Base-by-base conservation (phyloP, 2,113 vertebrate genomes). In the Pitta sordida region DNA sequence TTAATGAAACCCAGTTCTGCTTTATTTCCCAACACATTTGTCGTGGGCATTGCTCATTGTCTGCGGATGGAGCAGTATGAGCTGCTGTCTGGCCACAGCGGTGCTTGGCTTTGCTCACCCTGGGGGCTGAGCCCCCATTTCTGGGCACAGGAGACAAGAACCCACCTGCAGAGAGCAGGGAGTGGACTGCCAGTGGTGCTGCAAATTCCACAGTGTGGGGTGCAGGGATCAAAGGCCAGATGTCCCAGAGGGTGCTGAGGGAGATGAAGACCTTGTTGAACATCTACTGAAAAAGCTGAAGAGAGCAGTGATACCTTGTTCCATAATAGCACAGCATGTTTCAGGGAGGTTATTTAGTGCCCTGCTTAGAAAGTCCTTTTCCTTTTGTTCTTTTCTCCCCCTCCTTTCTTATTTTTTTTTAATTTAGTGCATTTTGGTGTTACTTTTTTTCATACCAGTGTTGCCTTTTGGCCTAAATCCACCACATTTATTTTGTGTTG, bases 401-500 rank as follows among this genome's bases (percentile, higher is more conserved):
- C 2, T 8, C 3, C 7, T 15, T 10, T 7, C 17, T 8, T 51
- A 37, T 17, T 59, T 46, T 39, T n/a, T 41, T 32, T n/a, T 39
- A 84, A 71, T 79, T 82, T 68, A 53, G 41, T 65, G 4, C 39
- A 21, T 43, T 13, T 86, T 82, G 46, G 44, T 68, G 43, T 83
- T 79, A 41, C 70, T 91, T 96, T 90, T 90, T 92, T 43, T 68
- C 78, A 51, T 73, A 64, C 24, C 36, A 64, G 5, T 73, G 37
- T 64, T 79, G 78, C 52, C 58, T 69, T 79, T 79, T 88, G 36
- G 43, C 55, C 51, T 49, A 65, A 77, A 60, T 32, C 32, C 41
- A 65, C 17, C 9, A 24, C n/a, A 55, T 74, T 84, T 87, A 68
- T 75, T 53, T 71, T 55, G 22, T 68, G 49, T 29, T 65, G 23